Evolutionary conservation across 2,113 vertebrate species (phyloP).

Genomic region (Athene noctua): DNA sequence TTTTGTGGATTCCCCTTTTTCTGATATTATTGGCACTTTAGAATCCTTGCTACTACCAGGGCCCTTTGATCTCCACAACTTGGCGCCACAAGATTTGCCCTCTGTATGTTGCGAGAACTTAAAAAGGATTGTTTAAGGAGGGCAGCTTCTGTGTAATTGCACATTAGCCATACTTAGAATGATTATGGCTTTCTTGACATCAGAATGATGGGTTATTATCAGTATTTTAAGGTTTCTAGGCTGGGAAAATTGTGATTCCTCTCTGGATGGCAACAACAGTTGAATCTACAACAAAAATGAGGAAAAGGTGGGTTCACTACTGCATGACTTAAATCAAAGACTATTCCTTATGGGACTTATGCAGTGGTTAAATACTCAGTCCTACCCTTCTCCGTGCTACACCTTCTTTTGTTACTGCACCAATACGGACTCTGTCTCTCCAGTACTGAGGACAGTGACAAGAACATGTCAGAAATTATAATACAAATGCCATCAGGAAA

Average conservation of each 20-base stretch:
- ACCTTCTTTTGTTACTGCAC: neutral
- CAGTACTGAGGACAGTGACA: neutral
- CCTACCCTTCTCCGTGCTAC: neutral
- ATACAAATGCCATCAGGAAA: neutral
- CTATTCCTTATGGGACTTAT: neutral
- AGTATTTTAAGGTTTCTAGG: conserved; percentile 7
- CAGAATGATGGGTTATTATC: conserved; percentile 20
- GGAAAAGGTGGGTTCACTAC: neutral
- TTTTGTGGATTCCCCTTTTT: neutral
- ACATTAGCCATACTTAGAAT: conserved; percentile 23
- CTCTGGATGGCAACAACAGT: neutral
- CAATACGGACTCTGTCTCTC: neutral
- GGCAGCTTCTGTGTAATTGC: conserved; percentile 20
- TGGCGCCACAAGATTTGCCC: neutral
- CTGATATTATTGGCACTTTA: conserved; percentile 16
- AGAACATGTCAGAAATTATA: neutral
- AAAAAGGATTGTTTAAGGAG: conserved; percentile 9
- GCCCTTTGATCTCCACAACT: conserved; percentile 7
- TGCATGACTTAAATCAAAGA: neutral
- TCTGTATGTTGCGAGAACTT: neutral
- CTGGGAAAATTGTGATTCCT: neutral
- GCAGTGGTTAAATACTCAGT: neutral
- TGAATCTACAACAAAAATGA: neutral
- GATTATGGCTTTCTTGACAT: conserved; percentile 7
- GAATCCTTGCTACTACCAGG: neutral